Percentiles rank a stretch among this genome's conserved stretches.
Evolutionary conservation across 2,888 invertebrate species (phyloP).

Genomic region (Schrankia costaestrigalis): DNA sequence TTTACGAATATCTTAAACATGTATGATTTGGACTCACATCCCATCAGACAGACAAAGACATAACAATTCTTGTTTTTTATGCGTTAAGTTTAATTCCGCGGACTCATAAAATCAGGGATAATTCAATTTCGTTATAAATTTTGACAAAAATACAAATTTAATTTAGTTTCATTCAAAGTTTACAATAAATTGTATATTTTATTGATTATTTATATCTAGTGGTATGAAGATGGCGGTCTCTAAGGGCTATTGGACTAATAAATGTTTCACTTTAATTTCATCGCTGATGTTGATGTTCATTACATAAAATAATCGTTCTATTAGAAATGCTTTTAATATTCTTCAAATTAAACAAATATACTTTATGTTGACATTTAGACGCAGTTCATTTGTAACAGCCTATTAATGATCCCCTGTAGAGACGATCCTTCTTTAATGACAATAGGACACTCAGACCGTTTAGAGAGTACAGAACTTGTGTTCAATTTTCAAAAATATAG

Average conservation of each 20-base stretch:
- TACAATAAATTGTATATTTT: slow-evolving; percentile 19
- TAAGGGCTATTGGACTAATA: slow-evolving; percentile 20
- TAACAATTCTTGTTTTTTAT: slow-evolving; percentile 38
- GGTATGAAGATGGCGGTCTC: slow-evolving; percentile 10
- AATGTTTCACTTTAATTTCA: slow-evolving; percentile 14
- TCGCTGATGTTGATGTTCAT: slow-evolving; percentile 10
- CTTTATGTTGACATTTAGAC: slow-evolving; percentile 1
- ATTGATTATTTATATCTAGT: slow-evolving; percentile 10
- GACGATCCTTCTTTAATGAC: no score
- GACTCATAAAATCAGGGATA: slow-evolving; percentile 35
- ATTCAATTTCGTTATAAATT: slow-evolving; percentile 32
- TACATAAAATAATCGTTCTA: slow-evolving; percentile 11
- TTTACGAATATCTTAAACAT: slow-evolving; percentile 51
- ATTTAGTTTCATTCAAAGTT: slow-evolving; percentile 8
- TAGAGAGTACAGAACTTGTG: no score
- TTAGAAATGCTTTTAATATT: no score
- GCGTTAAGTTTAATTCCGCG: slow-evolving; percentile 33
- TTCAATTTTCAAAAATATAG: no score
- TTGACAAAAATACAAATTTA: slow-evolving; percentile 22
- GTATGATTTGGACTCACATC: slow-evolving; percentile 39
- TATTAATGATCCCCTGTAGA: no score
- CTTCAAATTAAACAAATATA: slow-evolving; percentile 5
- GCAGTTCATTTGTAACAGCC: no score
- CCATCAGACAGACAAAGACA: slow-evolving; percentile 39
- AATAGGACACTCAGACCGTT: no score